Conservation (phyloP, 2,888 invertebrate species). For the Eupithecia insigniata region DNA sequence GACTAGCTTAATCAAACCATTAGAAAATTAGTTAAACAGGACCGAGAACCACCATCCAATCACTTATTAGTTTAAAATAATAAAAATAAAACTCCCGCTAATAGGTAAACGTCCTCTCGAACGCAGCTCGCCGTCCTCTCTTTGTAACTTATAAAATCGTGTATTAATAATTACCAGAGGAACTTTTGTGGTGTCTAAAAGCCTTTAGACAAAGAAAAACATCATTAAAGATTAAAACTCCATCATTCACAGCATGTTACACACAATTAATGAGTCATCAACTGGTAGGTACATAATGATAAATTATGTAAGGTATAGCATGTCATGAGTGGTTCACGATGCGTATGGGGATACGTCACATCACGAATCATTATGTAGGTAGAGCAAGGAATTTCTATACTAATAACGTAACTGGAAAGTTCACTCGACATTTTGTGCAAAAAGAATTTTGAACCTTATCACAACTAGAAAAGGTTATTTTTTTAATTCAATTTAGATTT, state of each 20-base stretch:
- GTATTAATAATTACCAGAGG: neutral
- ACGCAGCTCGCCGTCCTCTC: too few relatives aligned
- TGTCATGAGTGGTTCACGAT: constrained; percentile 15
- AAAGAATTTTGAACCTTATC: too few relatives aligned
- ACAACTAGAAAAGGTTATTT: too few relatives aligned
- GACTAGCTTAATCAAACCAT: neutral
- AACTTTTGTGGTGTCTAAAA: neutral
- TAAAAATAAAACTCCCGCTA: too few relatives aligned
- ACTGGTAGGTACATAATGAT: constrained; percentile 1
- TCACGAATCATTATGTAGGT: constrained; percentile 18
- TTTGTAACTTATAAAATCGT: neutral
- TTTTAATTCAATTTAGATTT: too few relatives aligned
- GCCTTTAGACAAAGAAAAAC: neutral
- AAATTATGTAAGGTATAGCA: constrained; percentile 14
- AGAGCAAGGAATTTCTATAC: too few relatives aligned
- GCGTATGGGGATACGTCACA: constrained; percentile 10
- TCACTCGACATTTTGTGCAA: too few relatives aligned
- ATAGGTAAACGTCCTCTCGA: too few relatives aligned
- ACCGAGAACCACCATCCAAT: too few relatives aligned
- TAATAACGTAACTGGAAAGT: too few relatives aligned
- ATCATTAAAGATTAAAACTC: neutral
- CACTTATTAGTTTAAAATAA: too few relatives aligned
- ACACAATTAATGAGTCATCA: constrained; percentile 1
- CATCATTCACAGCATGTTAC: neutral
- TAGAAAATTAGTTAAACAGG: too few relatives aligned